Conservation (phyloP, 2,888 invertebrate genomes). For the Drosophila mettleri region DNA sequence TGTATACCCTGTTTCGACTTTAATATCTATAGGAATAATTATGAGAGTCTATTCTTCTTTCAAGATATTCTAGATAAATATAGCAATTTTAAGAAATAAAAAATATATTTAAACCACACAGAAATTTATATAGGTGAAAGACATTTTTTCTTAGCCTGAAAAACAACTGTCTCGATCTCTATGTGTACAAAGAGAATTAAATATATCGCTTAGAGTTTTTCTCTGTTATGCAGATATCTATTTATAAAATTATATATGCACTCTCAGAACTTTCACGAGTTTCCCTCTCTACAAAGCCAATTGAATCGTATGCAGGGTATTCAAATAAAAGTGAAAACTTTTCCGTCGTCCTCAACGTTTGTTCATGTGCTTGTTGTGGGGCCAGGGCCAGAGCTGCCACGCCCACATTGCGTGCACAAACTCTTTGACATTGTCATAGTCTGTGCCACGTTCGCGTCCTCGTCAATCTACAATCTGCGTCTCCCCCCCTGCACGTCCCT, state of each 20-base stretch:
- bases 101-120: no score
- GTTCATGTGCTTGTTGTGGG: conserved; percentile 34
- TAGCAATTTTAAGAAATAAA: no score
- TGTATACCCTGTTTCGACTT: conserved; percentile 1
- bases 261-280: neutral
- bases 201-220: no score
- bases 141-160: no score
- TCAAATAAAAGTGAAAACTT: conserved; percentile 67
- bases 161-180: no score
- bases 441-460: conserved; percentile 39
- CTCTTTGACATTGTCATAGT: conserved; percentile 80
- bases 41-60: no score
- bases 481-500: neutral
- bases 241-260: neutral
- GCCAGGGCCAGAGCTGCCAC: conserved; percentile 61
- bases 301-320: conserved; percentile 13
- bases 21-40: no score
- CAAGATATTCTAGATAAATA: no score
- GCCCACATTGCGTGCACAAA: conserved; percentile 79
- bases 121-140: no score
- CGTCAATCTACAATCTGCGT: conserved; percentile 22
- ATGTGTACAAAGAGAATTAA: no score
- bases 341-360: conserved; percentile 34
- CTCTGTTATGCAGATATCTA: neutral
- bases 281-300: neutral